phyloP scores from a whole-genome alignment of 2,797 vertebrate species.

The Orestias chungarensis region DNA sequence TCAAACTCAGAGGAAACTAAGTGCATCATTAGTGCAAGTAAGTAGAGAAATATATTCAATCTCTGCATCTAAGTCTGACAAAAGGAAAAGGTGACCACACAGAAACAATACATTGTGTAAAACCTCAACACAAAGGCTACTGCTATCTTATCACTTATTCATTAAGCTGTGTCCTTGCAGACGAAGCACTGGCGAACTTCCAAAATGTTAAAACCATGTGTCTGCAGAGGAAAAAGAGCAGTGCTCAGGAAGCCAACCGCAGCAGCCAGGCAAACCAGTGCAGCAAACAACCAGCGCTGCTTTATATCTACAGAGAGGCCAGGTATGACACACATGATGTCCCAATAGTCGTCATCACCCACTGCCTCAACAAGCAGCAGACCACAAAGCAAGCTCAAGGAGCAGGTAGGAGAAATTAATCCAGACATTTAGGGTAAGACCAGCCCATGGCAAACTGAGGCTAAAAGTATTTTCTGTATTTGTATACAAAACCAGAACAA shows the following conservation, averaged over 20 bases:
- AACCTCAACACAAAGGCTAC: constrained; percentile 35
- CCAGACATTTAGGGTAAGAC: neutral
- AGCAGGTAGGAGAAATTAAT: constrained; percentile 26
- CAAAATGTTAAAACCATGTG: constrained; percentile 7
- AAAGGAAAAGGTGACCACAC: constrained; percentile 4
- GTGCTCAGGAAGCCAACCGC: constrained; percentile 17
- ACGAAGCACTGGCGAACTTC: constrained; percentile 13
- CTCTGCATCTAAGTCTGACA: neutral
- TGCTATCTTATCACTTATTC: constrained; percentile 43
- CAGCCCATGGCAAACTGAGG: neutral
- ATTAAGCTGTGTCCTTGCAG: constrained; percentile 18
- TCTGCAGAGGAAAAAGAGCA: neutral
- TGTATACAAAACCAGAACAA: neutral
- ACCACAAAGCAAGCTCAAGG: constrained; percentile 17
- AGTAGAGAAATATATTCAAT: no score
- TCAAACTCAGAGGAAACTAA: neutral
- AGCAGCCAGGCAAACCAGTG: constrained; percentile 3
- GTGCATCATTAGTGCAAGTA: neutral
- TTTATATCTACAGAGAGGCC: constrained; percentile 39
- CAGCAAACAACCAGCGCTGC: constrained; percentile 19
- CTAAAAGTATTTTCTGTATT: neutral
- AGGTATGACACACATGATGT: constrained; percentile 32
- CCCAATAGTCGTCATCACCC: constrained; percentile 29
- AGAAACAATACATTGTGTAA: constrained; percentile 5
- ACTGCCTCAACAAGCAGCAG: constrained; percentile 37